These are phyloP conservation scores for Xenopus borealis DNA, from an alignment of 2,113 vertebrate species.

Conservation along the genomic window DNA sequence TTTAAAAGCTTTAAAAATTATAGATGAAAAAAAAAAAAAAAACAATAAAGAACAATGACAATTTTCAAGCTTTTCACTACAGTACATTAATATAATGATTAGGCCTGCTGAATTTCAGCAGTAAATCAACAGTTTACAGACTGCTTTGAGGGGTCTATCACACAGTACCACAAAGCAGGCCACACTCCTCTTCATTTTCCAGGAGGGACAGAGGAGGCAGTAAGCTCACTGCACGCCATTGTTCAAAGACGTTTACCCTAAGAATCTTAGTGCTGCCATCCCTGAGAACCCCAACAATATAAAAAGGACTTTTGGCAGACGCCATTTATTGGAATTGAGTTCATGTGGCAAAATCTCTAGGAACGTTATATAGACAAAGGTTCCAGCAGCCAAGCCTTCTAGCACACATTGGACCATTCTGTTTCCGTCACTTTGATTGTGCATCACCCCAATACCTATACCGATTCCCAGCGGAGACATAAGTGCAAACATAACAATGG, in stretches of 20 bases:
- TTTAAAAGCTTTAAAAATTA: too few relatives aligned
- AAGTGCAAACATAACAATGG: constrained; percentile 64
- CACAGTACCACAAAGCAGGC: too few relatives aligned
- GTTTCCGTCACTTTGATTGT: constrained; percentile 52
- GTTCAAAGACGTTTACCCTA: constrained; percentile 57
- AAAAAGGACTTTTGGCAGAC: constrained; percentile 73
- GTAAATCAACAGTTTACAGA: too few relatives aligned
- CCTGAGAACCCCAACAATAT: constrained; percentile 69
- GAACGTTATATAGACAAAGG: constrained; percentile 80
- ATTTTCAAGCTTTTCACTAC: too few relatives aligned
- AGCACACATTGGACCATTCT: constrained; percentile 66
- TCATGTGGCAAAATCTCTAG: constrained; percentile 79
- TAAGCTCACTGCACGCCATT: not conserved
- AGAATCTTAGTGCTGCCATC: constrained; percentile 68
- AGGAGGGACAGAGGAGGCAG: not conserved
- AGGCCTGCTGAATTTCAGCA: too few relatives aligned
- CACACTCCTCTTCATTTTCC: not conserved
- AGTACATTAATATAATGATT: too few relatives aligned
- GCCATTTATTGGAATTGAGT: constrained; percentile 66
- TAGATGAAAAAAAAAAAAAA: too few relatives aligned
- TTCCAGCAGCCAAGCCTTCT: constrained; percentile 74
- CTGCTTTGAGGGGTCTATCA: too few relatives aligned
- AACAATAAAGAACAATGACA: too few relatives aligned
- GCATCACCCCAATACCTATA: constrained; percentile 69
- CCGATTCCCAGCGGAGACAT: constrained; percentile 76